These are phyloP conservation scores for Celastrina argiolus DNA, from an alignment of 2,888 invertebrate species.

Conservation along the genomic window DNA sequence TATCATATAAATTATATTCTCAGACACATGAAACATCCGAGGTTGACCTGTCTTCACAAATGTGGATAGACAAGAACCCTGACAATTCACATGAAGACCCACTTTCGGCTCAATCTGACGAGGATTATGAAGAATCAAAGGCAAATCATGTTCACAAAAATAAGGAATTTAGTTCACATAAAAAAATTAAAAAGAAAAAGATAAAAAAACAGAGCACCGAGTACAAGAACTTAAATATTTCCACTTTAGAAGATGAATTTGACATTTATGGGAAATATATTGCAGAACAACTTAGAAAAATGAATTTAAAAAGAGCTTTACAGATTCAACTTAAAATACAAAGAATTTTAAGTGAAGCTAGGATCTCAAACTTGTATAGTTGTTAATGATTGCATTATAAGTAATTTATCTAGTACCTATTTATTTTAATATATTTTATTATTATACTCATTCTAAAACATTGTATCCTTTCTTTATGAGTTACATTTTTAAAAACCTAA, in stretches of 20 bases:
- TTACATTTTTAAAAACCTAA: background rate
- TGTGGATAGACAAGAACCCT: conserved; percentile 48
- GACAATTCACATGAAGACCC: conserved; percentile 52
- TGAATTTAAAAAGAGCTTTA: conserved; percentile 59
- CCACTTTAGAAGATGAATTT: conserved; percentile 61
- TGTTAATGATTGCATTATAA: background rate
- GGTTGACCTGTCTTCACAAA: conserved; percentile 53
- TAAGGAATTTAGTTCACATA: conserved; percentile 34
- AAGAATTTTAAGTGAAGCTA: conserved; percentile 58
- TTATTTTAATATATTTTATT: background rate
- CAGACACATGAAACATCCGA: conserved; percentile 50
- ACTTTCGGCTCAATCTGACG: conserved; percentile 47
- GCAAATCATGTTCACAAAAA: conserved; percentile 37
- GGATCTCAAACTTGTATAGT: conserved; percentile 31
- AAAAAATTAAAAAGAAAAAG: conserved; percentile 53
- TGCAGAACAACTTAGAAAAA: conserved; percentile 62
- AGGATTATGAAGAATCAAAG: conserved; percentile 46
- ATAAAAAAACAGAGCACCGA: conserved; percentile 40
- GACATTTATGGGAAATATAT: conserved; percentile 69
- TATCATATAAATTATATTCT: background rate
- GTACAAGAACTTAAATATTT: conserved; percentile 30
- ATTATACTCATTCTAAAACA: background rate
- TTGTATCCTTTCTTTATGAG: background rate
- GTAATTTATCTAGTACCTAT: background rate
- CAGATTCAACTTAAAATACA: conserved; percentile 63